phyloP scores from a whole-genome alignment of 1,140 invertebrate species.

The Drosophila ambigua region DNA sequence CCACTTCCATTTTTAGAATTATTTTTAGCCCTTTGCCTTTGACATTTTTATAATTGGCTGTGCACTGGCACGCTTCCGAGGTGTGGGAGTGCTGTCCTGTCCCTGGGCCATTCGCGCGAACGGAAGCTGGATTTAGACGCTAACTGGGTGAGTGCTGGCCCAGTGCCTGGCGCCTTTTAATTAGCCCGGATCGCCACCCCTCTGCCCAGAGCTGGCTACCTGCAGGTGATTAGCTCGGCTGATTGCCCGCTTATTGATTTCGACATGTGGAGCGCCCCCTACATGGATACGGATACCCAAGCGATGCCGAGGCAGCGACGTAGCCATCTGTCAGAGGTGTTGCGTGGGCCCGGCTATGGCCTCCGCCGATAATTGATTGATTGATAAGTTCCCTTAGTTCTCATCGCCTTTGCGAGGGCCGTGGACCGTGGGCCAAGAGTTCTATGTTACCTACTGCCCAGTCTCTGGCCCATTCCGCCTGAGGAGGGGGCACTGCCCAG shows the following conservation, averaged over 20 bases:
- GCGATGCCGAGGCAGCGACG: no score
- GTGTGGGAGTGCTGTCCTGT: no score
- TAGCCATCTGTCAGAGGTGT: no score
- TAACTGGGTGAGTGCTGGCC: no score
- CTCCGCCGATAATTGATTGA: slow-evolving; percentile 35
- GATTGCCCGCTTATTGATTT: slow-evolving; percentile 63
- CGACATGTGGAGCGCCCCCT: slow-evolving; percentile 36
- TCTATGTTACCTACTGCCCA: no score
- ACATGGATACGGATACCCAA: slow-evolving; percentile 24
- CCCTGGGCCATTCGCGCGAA: background rate
- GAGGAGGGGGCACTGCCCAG: background rate
- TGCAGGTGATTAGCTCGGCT: slow-evolving; percentile 55
- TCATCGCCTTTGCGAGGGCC: background rate
- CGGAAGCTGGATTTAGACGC: slow-evolving; percentile 9
- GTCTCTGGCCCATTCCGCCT: background rate
- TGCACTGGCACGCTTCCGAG: slow-evolving; percentile 2
- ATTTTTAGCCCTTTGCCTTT: slow-evolving; percentile 14
- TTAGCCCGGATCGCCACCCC: background rate
- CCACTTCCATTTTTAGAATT: background rate
- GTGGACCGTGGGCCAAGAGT: no score
- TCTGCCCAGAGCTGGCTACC: slow-evolving; percentile 21
- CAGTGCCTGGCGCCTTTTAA: background rate
- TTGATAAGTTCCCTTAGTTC: slow-evolving; percentile 20
- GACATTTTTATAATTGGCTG: slow-evolving; percentile 65
- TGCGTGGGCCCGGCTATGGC: background rate